Conservation (phyloP, 2,888 invertebrate species). For the Plutella xylostella region DNA sequence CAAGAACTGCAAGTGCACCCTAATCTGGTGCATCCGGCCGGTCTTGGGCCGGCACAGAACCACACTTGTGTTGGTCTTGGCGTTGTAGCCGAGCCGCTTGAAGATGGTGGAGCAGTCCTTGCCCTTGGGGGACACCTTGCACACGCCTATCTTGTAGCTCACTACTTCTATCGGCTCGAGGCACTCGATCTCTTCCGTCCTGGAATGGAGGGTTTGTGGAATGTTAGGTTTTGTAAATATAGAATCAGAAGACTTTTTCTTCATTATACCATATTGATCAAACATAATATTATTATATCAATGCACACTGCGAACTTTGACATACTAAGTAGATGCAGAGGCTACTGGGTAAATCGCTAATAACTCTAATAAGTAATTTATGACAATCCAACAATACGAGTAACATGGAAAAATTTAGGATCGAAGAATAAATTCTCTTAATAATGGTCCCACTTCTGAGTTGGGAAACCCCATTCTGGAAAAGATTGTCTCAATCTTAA, state of each 20-base stretch:
- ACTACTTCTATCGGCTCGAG: constrained; percentile 93
- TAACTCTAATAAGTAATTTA: too few species aligned
- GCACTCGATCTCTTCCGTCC: constrained; percentile 85
- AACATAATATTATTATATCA: too few species aligned
- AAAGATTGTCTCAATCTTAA: too few species aligned
- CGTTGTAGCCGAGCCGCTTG: constrained; percentile 89
- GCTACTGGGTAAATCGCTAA: too few species aligned
- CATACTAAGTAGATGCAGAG: too few species aligned
- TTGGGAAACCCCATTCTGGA: too few species aligned
- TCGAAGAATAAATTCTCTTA: too few species aligned
- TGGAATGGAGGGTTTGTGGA: background rate
- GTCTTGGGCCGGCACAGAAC: constrained; percentile 95
- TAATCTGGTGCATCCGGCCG: constrained; percentile 98
- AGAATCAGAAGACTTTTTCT: background rate
- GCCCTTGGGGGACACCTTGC: constrained; percentile 92
- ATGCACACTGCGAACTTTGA: too few species aligned
- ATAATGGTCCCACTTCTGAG: too few species aligned
- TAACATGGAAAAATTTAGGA: too few species aligned
- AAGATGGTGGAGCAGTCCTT: constrained; percentile 94
- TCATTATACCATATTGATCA: background rate
- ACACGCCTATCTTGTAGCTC: constrained; percentile 96
- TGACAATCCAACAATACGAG: too few species aligned
- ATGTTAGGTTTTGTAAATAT: background rate
- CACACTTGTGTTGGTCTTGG: constrained; percentile 90
- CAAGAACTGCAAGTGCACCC: constrained; percentile 97